Percentiles rank a stretch among this genome's conserved stretches.
phyloP scores from a whole-genome alignment of 2,888 invertebrate genomes.

The Zygothrica quintamaculata region DNA sequence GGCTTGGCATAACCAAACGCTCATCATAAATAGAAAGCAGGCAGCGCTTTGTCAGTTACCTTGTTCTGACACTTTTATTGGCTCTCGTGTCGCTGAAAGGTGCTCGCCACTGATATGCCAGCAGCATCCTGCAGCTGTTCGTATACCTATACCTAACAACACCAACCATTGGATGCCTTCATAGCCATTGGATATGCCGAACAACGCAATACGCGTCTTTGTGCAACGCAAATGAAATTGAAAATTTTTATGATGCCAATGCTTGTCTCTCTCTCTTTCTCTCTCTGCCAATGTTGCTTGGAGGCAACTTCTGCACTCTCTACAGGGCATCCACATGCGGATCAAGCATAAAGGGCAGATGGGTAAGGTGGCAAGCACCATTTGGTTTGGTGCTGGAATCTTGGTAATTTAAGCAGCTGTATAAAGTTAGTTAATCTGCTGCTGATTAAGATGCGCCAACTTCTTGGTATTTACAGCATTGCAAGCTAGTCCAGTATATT shows the following conservation, averaged over 20 bases:
- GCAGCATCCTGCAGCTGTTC: slow-evolving; percentile 55
- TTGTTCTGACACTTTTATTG: slow-evolving; percentile 75
- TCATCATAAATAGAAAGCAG: slow-evolving; percentile 80
- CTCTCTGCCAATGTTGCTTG: no score
- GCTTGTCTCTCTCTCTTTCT: no score
- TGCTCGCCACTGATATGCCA: slow-evolving; percentile 66
- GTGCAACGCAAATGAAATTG: slow-evolving; percentile 75
- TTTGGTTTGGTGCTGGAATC: slow-evolving; percentile 58
- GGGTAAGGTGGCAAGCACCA: no score
- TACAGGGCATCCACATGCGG: no score
- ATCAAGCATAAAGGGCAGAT: no score
- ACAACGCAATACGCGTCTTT: slow-evolving; percentile 57
- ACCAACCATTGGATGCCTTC: background rate
- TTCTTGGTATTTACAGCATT: slow-evolving; percentile 61
- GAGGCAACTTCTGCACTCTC: no score
- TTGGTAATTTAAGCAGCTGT: slow-evolving; percentile 70
- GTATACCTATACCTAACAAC: background rate
- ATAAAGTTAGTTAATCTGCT: slow-evolving; percentile 74
- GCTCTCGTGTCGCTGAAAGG: slow-evolving; percentile 62
- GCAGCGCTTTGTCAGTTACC: slow-evolving; percentile 72
- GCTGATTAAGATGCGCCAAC: slow-evolving; percentile 70
- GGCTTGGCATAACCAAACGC: slow-evolving; percentile 39
- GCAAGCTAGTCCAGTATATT: slow-evolving; percentile 55
- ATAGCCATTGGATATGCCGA: slow-evolving; percentile 9
- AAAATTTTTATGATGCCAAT: slow-evolving; percentile 76